A percentile compares a stretch with the other conserved stretches of the same genome.
These are phyloP conservation scores for Thalassophryne amazonica DNA, from an alignment of 2,797 vertebrate genomes.

Conservation along the genomic window DNA sequence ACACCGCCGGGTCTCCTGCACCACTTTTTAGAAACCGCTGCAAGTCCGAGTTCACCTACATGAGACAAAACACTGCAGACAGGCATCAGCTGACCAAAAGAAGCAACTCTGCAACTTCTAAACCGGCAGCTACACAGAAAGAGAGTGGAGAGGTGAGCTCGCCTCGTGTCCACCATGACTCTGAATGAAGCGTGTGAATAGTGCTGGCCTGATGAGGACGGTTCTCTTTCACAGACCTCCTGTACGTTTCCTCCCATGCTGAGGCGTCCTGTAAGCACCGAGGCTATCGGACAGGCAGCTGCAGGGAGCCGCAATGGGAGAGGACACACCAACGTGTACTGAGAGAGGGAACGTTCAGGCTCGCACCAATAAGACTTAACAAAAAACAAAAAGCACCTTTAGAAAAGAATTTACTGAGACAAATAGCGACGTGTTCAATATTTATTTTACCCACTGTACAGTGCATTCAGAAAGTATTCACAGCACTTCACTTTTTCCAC, in stretches of 20 bases:
- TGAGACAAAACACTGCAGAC: neutral
- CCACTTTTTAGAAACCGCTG: conserved; percentile 89
- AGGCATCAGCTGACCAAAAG: neutral
- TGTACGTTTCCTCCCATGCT: conserved; percentile 42
- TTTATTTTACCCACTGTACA: no score
- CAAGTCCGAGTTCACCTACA: conserved; percentile 92
- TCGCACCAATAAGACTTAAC: neutral
- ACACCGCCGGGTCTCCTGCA: conserved; percentile 68
- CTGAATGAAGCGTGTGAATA: conserved; percentile 14
- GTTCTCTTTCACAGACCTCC: conserved; percentile 48
- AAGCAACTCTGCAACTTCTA: neutral
- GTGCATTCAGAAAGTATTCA: no score
- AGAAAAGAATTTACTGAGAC: no score
- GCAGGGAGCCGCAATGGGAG: conserved; percentile 50
- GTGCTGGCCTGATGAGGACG: conserved; percentile 30
- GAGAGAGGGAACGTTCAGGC: conserved; percentile 10
- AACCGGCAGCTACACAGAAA: neutral
- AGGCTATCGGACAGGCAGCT: conserved; percentile 31
- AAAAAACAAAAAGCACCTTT: no score
- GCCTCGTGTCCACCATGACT: conserved; percentile 6
- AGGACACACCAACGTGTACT: conserved; percentile 7
- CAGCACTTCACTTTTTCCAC: no score
- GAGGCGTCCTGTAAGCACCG: conserved; percentile 37
- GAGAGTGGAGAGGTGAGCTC: neutral
- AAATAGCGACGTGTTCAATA: no score